Conservation (phyloP, 2,888 invertebrate genomes). For the Phragmatobia fuliginosa region DNA sequence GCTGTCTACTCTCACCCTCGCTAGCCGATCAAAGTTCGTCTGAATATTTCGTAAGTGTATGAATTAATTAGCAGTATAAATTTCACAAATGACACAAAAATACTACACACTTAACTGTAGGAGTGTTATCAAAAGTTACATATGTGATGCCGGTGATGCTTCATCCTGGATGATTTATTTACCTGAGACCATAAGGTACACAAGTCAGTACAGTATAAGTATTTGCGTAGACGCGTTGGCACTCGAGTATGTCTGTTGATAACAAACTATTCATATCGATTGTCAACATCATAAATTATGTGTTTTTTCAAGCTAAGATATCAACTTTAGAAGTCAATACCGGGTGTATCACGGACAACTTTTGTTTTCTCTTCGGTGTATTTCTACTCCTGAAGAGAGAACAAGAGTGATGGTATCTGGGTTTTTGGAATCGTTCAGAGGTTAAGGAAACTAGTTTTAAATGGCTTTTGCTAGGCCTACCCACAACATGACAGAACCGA, state of each 20-base stretch:
- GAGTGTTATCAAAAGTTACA: conserved; percentile 44
- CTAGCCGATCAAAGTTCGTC: conserved; percentile 79
- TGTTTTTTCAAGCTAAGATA: not conserved
- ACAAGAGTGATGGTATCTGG: not conserved
- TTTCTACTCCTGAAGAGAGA: not conserved
- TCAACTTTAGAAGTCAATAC: not conserved
- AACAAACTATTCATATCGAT: conserved; percentile 29
- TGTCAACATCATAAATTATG: not conserved
- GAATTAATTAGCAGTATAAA: conserved; percentile 16
- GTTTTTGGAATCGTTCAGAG: not conserved
- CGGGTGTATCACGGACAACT: not conserved
- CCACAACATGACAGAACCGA: not conserved
- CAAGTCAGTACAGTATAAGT: conserved; percentile 39
- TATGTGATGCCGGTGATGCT: conserved; percentile 24
- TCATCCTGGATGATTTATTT: conserved; percentile 45
- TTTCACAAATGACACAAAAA: conserved; percentile 29
- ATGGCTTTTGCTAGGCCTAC: not conserved
- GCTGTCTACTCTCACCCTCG: conserved; percentile 77
- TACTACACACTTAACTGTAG: conserved; percentile 24
- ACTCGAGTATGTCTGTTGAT: conserved; percentile 16
- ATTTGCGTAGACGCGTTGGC: conserved; percentile 21
- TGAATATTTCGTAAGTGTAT: conserved; percentile 78
- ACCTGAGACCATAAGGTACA: conserved; percentile 40
- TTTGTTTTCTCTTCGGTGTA: not conserved
- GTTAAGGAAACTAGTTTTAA: not conserved